These are phyloP conservation scores for Cladorhizidae sp. DNA, from an alignment of 37 sponge, comb jelly and placozoan species.

Conservation along the genomic window DNA sequence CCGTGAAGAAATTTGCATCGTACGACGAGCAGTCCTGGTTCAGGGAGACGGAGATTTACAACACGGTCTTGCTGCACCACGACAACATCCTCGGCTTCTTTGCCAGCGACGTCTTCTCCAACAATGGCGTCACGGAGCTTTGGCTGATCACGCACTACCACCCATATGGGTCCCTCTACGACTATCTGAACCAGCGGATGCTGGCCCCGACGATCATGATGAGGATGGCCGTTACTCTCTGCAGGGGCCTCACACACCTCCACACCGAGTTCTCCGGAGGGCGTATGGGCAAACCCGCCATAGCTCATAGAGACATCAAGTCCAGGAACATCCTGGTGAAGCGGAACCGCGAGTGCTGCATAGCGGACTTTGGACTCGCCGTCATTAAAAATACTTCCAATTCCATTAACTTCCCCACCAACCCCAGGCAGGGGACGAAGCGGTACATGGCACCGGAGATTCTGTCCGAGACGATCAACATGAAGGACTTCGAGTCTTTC, in stretches of 20 bases:
- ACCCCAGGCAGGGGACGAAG: slow-evolving; percentile 72
- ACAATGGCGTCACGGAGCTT: slow-evolving; percentile 80
- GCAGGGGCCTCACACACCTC: slow-evolving; percentile 83
- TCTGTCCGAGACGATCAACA: slow-evolving; percentile 74
- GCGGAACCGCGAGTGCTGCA: slow-evolving; percentile 72
- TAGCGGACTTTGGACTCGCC: slow-evolving; percentile 90
- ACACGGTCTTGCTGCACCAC: slow-evolving; percentile 78
- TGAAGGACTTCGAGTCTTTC: slow-evolving; percentile 76
- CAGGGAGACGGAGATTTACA: slow-evolving; percentile 91
- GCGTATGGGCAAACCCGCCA: slow-evolving; percentile 55
- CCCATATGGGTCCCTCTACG: slow-evolving; percentile 90
- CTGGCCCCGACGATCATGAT: slow-evolving; percentile 29
- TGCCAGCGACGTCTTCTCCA: slow-evolving; percentile 87
- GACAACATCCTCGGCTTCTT: slow-evolving; percentile 92
- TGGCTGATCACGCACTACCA: slow-evolving; percentile 98
- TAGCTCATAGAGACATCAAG: slow-evolving; percentile 91
- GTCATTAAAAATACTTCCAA: slow-evolving; percentile 38
- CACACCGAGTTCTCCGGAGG: slow-evolving; percentile 82
- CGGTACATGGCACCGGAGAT: slow-evolving; percentile 97
- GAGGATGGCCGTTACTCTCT: slow-evolving; percentile 58
- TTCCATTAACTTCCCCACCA: slow-evolving; percentile 17
- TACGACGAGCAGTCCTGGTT: slow-evolving; percentile 87
- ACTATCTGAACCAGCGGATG: slow-evolving; percentile 65
- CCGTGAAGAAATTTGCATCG: slow-evolving; percentile 92
- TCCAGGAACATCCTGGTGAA: slow-evolving; percentile 92